Conservation (phyloP, 2,113 vertebrate species). For the Numida meleagris region DNA sequence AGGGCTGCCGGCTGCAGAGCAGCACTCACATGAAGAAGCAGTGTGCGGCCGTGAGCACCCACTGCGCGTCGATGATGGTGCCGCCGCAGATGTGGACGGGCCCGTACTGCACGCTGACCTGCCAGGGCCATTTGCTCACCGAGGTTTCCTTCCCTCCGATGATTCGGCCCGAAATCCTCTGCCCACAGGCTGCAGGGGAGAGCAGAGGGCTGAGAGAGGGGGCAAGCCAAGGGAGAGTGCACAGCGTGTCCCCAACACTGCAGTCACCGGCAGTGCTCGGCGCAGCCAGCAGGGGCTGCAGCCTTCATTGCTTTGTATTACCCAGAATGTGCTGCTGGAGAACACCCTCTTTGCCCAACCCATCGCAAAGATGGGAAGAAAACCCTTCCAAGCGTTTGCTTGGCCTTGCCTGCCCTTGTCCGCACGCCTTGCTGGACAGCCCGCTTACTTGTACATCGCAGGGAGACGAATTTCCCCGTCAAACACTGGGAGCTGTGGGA, state of each 20-base stretch:
- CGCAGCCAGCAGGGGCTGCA: rapidly evolving
- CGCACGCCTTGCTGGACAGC: not conserved
- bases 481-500: slow-evolving; percentile 72
- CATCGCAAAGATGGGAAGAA: not conserved
- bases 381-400: rapidly evolving
- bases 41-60: slow-evolving; percentile 90
- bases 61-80: slow-evolving; percentile 84
- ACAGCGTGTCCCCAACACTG: rapidly evolving
- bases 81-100: slow-evolving; percentile 86
- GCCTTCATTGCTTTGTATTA: rapidly evolving
- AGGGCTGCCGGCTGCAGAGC: not conserved
- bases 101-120: slow-evolving; percentile 85
- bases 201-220: not conserved
- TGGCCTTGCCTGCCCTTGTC: not conserved
- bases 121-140: slow-evolving; percentile 90
- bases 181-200: slow-evolving; percentile 85
- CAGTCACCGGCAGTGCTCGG: rapidly evolving
- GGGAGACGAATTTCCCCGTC: slow-evolving; percentile 70
- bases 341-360: rapidly evolving
- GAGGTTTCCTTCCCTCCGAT: slow-evolving; percentile 83
- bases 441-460: slow-evolving; percentile 82
- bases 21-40: slow-evolving; percentile 89
- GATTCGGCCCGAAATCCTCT: slow-evolving; percentile 79
- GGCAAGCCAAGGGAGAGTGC: rapidly evolving
- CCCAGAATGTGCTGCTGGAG: not conserved